Conservation (phyloP, 2,888 invertebrate genomes). For the Tigriopus californicus region DNA sequence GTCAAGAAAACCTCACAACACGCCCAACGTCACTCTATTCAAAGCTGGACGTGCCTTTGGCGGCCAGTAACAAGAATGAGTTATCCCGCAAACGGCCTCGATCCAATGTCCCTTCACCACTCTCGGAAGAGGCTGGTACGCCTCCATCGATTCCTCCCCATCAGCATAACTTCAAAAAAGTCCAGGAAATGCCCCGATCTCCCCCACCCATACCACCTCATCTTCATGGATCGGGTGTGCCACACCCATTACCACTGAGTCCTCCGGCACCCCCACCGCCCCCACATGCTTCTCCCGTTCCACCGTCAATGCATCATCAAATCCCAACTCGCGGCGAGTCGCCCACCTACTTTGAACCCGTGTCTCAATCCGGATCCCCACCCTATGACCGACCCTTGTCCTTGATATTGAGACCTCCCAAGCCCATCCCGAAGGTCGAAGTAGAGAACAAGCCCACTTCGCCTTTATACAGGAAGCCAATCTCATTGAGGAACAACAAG, state of each 20-base stretch:
- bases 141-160: background rate
- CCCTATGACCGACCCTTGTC: constrained; percentile 10
- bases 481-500: too few species aligned
- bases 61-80: too few species aligned
- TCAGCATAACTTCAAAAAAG: background rate
- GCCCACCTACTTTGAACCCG: constrained; percentile 2
- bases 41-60: too few species aligned
- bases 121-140: background rate
- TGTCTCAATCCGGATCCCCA: constrained; percentile 17
- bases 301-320: constrained; percentile 8
- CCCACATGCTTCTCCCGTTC: constrained; percentile 18
- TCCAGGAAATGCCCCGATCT: background rate
- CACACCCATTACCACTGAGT: constrained; percentile 17
- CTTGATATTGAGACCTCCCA: background rate
- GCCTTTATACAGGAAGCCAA: too few species aligned
- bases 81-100: background rate
- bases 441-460: too few species aligned
- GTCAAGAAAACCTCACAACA: too few species aligned
- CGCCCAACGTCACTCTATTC: too few species aligned
- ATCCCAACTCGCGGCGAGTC: too few species aligned
- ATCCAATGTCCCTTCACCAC: background rate
- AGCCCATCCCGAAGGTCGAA: too few species aligned
- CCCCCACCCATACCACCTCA: constrained; percentile 17
- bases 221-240: constrained; percentile 15
- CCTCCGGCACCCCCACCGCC: constrained; percentile 19